Base-by-base conservation (phyloP, 1,140 invertebrate genomes). In the Epicauta chinensis region DNA sequence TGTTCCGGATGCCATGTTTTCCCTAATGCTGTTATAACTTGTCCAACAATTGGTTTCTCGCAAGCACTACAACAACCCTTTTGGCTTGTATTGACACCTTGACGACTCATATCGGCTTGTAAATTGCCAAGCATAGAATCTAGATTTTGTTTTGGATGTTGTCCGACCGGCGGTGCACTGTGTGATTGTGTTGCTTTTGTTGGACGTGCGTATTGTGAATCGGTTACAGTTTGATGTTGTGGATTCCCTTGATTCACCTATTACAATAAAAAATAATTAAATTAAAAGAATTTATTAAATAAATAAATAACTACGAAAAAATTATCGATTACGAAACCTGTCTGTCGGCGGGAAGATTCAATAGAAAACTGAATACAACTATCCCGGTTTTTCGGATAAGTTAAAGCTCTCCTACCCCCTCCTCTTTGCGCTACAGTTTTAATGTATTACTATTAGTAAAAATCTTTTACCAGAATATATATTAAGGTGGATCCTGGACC, bases 1-100 rank as follows among this genome's bases (percentile, higher is more conserved):
- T 99, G 97, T 75, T 99, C 96, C 9, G 96, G 94, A 74, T 99
- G 97, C 95, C 95, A 99, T n/a, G 95, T 97, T 73, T 94, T 92
- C 16, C 96, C 97, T 59, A 99, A 68, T 1, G 97, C 97, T 29
- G 94, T 97, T 60, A 97, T 90, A 43, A 93, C 89, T 80, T 87
- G 76, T 58, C 96, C 96, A 31, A 98, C 92, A 72, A 99, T 97
- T 12, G 94, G 92, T 68, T 99, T 97, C 71, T 94, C 90, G 79
- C 95, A 99, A 46, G 92, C 93, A 67, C 83, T 93, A 83, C 96
- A 98, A 75, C 93, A 94, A 61, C 96, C 97, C 76, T 98, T 98
- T 67, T 97, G 92, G 53, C 93, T 93, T 14, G 93, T 96, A 70
- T 89, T 94, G 23, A 98, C 89, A 73, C 96, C 96, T 81, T 98